Percentiles rank a stretch among this genome's conserved stretches.
These are phyloP conservation scores for Macaca nemestrina DNA, from an alignment of 2,113 vertebrate genomes.

Conservation along the genomic window DNA sequence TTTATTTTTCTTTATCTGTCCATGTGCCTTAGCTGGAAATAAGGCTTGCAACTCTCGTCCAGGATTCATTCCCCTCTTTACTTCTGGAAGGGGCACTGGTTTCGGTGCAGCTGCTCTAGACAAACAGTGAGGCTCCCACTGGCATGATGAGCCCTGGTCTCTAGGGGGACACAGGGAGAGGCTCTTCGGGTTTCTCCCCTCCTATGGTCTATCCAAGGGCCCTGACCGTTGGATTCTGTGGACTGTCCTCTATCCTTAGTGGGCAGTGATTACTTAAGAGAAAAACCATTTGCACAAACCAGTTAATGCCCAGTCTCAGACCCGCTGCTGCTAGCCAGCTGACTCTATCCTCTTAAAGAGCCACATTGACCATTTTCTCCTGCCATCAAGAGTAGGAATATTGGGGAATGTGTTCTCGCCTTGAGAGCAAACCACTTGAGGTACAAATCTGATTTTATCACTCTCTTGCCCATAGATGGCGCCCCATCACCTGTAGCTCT, in stretches of 20 bases:
- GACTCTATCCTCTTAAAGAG: neutral
- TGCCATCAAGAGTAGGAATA: neutral
- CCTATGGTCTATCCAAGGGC: neutral
- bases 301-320: neutral
- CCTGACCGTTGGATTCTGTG: neutral
- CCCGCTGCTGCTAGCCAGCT: neutral
- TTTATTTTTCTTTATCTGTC: constrained; percentile 52
- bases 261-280: neutral
- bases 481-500: no score
- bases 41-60: neutral
- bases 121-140: neutral
- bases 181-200: neutral
- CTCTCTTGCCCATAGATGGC: neutral
- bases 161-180: accelerated
- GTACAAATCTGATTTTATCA: neutral
- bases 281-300: neutral
- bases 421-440: neutral
- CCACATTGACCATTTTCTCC: neutral
- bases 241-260: neutral
- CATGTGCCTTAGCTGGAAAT: neutral
- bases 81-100: neutral
- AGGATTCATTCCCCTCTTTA: neutral
- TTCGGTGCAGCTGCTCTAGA: neutral
- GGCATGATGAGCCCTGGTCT: neutral
- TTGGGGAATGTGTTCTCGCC: neutral